Evolutionary conservation across 1,140 invertebrate genomes (phyloP).

Genomic region (Rhynchophorus ferrugineus): DNA sequence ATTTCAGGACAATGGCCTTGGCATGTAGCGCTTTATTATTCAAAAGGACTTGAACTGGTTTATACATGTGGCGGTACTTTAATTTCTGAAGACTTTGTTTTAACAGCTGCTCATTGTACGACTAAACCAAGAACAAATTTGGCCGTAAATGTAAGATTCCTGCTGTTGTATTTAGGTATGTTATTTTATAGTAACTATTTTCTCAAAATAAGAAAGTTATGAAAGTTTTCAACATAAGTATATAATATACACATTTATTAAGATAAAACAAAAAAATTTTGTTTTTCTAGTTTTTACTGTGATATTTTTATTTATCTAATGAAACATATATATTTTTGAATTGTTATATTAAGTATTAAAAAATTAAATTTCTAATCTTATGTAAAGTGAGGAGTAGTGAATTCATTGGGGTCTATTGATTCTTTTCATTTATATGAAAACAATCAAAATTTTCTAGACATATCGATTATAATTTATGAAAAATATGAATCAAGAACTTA

Average conservation of each 20-base stretch:
- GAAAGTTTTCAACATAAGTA: not conserved
- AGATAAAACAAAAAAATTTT: too few relatives aligned
- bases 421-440: too few relatives aligned
- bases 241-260: not conserved
- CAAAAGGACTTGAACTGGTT: constrained; percentile 25
- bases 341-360: too few relatives aligned
- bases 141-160: constrained; percentile 19
- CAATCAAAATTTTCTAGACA: too few relatives aligned
- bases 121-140: constrained; percentile 27
- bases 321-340: too few relatives aligned
- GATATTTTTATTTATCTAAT: too few relatives aligned
- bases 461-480: too few relatives aligned
- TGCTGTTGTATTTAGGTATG: constrained; percentile 34
- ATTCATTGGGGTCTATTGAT: too few relatives aligned
- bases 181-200: not conserved
- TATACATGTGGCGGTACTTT: constrained; percentile 37
- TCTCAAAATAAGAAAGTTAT: not conserved
- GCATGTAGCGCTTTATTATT: constrained; percentile 36
- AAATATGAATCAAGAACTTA: too few relatives aligned
- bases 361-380: too few relatives aligned
- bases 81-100: constrained; percentile 28
- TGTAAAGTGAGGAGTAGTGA: too few relatives aligned
- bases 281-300: too few relatives aligned
- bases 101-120: constrained; percentile 38
- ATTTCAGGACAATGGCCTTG: constrained; percentile 37